Conservation (phyloP, 2,888 invertebrate genomes). For the Camptogramma bilineatum region DNA sequence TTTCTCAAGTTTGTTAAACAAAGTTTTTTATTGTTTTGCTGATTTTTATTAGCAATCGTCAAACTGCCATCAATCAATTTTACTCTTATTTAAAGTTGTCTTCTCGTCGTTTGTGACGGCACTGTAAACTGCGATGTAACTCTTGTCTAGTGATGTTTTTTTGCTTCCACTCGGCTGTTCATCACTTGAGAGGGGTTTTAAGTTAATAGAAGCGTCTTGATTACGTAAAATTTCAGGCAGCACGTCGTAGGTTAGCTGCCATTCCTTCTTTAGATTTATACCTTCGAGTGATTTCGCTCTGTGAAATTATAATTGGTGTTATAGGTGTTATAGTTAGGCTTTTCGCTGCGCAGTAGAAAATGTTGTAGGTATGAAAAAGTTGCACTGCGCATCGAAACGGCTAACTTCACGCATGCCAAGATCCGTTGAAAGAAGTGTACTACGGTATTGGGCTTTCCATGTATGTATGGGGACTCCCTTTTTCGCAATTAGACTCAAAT, state of each 20-base stretch:
- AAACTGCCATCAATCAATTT: constrained; percentile 51
- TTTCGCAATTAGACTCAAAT: too few relatives aligned
- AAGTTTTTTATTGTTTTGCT: too few relatives aligned
- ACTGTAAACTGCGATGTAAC: constrained; percentile 61
- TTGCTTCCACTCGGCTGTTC: constrained; percentile 3
- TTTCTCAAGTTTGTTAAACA: too few relatives aligned
- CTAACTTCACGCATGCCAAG: too few relatives aligned
- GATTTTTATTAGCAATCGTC: constrained; percentile 55
- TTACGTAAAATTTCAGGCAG: constrained; percentile 48
- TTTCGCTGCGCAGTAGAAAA: too few relatives aligned
- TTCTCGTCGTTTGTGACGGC: constrained; percentile 45
- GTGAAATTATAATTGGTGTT: constrained; percentile 11
- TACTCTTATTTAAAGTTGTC: constrained; percentile 30
- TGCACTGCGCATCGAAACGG: too few relatives aligned
- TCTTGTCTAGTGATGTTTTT: constrained; percentile 21
- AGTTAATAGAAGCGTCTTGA: constrained; percentile 20
- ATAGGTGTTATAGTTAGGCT: too few relatives aligned
- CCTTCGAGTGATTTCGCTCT: constrained; percentile 67
- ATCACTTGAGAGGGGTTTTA: constrained; percentile 8
- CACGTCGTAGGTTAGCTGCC: constrained; percentile 66
- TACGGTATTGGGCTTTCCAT: too few relatives aligned
- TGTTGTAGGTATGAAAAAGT: too few relatives aligned
- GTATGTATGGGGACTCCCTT: too few relatives aligned
- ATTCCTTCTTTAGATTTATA: constrained; percentile 70
- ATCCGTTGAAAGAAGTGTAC: too few relatives aligned